Base-by-base conservation (phyloP, 2,888 invertebrate genomes). In the Labia minor region DNA sequence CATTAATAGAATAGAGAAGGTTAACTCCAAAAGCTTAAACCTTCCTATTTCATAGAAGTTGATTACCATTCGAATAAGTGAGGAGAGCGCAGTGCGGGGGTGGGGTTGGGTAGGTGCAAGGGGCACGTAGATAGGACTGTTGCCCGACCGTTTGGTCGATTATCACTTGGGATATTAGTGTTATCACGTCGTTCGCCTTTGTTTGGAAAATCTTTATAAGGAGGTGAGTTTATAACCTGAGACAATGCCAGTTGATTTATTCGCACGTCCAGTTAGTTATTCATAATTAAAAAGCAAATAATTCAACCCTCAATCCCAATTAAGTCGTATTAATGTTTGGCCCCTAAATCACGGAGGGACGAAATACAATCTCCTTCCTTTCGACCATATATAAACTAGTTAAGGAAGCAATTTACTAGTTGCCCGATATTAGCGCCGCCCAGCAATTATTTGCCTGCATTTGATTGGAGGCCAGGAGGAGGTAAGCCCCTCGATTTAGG, bases 131-230 rank as follows among this genome's bases (percentile, higher is more conserved):
- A n/a, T n/a, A n/a, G n/a, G n/a, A n/a, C n/a, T n/a, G n/a, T n/a
- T n/a, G n/a, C n/a, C n/a, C n/a, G 26, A 26, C 26, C 26, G 4
- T n/a, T n/a, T 26, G 4, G 26, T 26, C 3, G 26, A 26, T 26
- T 76, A 75, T 72, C 72, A 67, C 69, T 63, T 71, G 67, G 64
- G 64, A 71, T 71, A 64, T 49, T 49, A 49, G 49, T 49, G 16
- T 49, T 49, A 49, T 49, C 49, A 49, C 49, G 49, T 49, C 49
- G 14, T 16, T 49, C 49, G 49, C 8, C 49, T 49, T 49, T 49
- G 49, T 49, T 49, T 49, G 49, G 49, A 49, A 49, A 8, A 49
- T 49, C 49, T 49, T 49, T 8, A 49, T 49, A 49, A 49, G 49
- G 49, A 49, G 49, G 8, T 8, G 49, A 14, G 8, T 49, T 8